These are phyloP conservation scores for Drosophila nigritarsus DNA, from an alignment of 2,888 invertebrate species.

Conservation along the genomic window DNA sequence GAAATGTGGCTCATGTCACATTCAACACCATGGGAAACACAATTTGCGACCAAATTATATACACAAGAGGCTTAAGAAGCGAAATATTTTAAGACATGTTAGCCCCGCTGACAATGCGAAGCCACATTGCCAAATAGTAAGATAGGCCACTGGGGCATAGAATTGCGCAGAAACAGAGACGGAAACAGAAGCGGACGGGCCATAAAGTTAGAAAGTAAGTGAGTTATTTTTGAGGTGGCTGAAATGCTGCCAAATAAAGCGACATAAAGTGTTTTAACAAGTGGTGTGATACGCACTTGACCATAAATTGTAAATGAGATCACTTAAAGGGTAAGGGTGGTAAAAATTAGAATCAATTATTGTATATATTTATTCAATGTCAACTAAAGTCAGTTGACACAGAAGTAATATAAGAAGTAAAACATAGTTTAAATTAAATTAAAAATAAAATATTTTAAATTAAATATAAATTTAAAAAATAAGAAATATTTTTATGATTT, in stretches of 20 bases:
- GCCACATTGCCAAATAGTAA: constrained; percentile 56
- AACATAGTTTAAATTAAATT: background rate
- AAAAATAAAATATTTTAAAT: background rate
- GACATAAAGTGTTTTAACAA: constrained; percentile 61
- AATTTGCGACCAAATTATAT: constrained; percentile 55
- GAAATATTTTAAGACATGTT: constrained; percentile 53
- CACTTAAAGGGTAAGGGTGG: constrained; percentile 6
- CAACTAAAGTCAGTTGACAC: background rate
- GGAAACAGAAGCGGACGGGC: constrained; percentile 21
- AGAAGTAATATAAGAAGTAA: background rate
- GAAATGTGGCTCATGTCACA: constrained; percentile 4
- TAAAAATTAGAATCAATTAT: background rate
- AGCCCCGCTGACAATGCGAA: constrained; percentile 18
- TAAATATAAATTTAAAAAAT: background rate
- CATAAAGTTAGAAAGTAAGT: constrained; percentile 55
- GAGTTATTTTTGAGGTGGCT: constrained; percentile 50
- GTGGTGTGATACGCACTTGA: constrained; percentile 4
- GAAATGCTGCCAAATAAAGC: constrained; percentile 58
- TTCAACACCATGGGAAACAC: constrained; percentile 35
- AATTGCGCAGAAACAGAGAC: constrained; percentile 1
- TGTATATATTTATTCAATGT: background rate
- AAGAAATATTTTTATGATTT: background rate
- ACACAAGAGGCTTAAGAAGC: constrained; percentile 35
- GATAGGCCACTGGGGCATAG: constrained; percentile 51
- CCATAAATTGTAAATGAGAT: background rate